Conservation (phyloP, 2,888 invertebrate species). For the Himalopsyche japonica region DNA sequence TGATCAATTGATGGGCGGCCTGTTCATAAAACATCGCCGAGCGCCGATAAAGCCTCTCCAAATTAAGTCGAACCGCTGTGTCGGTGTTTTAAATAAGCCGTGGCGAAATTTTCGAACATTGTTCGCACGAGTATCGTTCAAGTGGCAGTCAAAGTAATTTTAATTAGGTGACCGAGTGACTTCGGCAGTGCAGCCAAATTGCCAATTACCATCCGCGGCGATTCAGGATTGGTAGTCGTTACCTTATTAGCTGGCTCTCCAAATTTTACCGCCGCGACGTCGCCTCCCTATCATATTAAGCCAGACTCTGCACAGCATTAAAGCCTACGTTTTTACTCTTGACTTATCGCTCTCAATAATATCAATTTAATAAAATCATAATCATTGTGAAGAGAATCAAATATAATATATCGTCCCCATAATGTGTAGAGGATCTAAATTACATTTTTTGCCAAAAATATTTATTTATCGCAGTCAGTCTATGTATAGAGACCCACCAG, state of each 20-base stretch:
- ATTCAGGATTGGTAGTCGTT: neutral
- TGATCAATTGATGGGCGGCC: neutral
- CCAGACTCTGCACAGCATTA: neutral
- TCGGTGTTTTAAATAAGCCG: neutral
- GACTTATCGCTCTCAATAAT: too few relatives aligned
- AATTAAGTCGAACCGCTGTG: neutral
- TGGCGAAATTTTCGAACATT: neutral
- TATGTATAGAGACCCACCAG: too few relatives aligned
- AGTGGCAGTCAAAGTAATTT: neutral
- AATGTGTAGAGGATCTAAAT: too few relatives aligned
- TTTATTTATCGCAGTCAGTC: too few relatives aligned
- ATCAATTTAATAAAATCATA: too few relatives aligned
- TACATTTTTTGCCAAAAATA: too few relatives aligned
- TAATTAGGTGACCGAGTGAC: conserved; percentile 13
- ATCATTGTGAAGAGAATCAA: too few relatives aligned
- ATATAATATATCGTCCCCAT: too few relatives aligned
- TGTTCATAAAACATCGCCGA: neutral
- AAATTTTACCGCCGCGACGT: neutral
- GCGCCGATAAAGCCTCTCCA: neutral
- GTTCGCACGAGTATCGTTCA: neutral
- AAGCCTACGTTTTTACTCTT: neutral
- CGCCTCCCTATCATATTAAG: neutral
- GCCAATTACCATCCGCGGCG: conserved; percentile 7
- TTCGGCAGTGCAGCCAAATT: conserved; percentile 11
- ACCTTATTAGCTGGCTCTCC: neutral